Base-by-base conservation (phyloP, 2,797 vertebrate species). In the Ispidina lecontei region DNA sequence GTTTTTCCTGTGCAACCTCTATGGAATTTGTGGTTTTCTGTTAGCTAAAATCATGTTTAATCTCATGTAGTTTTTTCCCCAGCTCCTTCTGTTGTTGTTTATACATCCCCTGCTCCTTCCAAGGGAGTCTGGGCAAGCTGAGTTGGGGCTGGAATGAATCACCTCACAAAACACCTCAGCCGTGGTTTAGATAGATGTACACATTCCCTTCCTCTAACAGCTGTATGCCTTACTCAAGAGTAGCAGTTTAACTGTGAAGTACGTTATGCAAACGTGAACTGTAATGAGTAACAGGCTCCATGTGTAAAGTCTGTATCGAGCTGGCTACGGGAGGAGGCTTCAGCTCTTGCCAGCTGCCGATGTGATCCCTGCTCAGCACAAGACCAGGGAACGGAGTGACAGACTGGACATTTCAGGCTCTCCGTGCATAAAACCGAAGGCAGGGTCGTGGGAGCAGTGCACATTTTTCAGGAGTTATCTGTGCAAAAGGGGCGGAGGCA, bases 211-310 rank as follows among this genome's bases (percentile, higher is more conserved):
- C 0, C 13, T 19, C 9, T 49, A 16, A 26, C 17, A 13, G 46
- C 33, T 39, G 14, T 5, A 12, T 7, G 52, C 5, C 5, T 62
- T 26, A 3, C 3, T 13, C n/a, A 43, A 4, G 4, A 17, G 4
- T 4, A 2, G 1, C 3, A 3, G n/a, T 2, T 67, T 17, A 10
- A 49, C 14, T 26, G 14, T 26, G 15, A 14, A 21, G 12, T 2
- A 18, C 10, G 22, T 28, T 3, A 2, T 2, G 20, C 6, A 37
- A 29, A 2, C 2, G 0, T 1, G 15, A n/a, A 18, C 21, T 19
- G 20, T 15, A 8, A 10, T n/a, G 7, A 19, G n/a, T 12, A 10
- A 20, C 9, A 3, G 6, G 4, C 17, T 29, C 60, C 26, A 1
- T 0, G 2, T 5, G 51, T n/a, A 4, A 6, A 9, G 10, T 6